A percentile compares a stretch with the other conserved stretches of the same genome.
These are phyloP conservation scores for Xestia sexstrigata DNA, from an alignment of 2,888 invertebrate species.

Conservation along the genomic window DNA sequence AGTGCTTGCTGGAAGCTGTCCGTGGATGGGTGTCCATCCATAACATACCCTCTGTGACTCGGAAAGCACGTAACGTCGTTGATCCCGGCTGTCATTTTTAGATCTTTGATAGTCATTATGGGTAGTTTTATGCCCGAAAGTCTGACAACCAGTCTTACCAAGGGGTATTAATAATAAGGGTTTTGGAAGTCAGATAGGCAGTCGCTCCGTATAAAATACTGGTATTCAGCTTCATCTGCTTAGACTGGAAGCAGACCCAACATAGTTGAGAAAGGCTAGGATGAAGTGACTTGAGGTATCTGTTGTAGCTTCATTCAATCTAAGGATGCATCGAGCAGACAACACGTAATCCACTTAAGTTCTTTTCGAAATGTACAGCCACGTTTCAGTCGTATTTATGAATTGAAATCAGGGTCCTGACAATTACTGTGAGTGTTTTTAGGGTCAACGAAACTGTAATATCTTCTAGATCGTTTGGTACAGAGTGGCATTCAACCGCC, in stretches of 20 bases:
- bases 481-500: background rate
- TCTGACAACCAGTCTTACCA: background rate
- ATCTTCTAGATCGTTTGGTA: constrained; percentile 36
- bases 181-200: background rate
- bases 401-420: constrained; percentile 24
- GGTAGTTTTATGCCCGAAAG: background rate
- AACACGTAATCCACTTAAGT: background rate
- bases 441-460: constrained; percentile 15
- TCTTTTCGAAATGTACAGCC: constrained; percentile 5
- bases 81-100: background rate
- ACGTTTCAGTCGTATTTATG: constrained; percentile 7
- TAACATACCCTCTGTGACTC: background rate
- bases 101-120: background rate
- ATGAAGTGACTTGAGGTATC: constrained; percentile 42
- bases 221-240: background rate
- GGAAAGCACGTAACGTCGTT: background rate
- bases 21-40: background rate
- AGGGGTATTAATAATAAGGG: background rate
- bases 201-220: background rate
- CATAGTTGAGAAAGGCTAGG: background rate
- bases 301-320: constrained; percentile 58
- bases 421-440: constrained; percentile 43
- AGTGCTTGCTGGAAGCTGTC: background rate
- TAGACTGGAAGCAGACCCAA: background rate
- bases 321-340: constrained; percentile 9